Base-by-base conservation (phyloP, 2,888 invertebrate genomes). In the Melanchra persicariae region DNA sequence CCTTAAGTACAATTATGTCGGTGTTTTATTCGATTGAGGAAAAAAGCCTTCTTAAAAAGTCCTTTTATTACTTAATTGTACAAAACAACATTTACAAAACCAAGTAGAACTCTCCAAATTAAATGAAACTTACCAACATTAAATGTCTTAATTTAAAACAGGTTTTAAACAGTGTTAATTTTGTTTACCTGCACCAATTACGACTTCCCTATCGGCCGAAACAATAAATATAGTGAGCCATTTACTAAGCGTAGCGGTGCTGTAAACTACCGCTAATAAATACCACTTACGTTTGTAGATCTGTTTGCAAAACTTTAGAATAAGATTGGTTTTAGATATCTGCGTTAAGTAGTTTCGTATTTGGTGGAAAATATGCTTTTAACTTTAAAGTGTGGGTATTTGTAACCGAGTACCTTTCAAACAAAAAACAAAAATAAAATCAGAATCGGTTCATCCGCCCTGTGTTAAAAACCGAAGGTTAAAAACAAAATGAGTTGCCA, bases 141-240 rank as follows among this genome's bases (percentile, higher is more conserved):
- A 49, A 75, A 80, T 71, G 82, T 80, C 83, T 85, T 85, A 70
- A 85, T 87, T 84, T 77, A 60, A 82, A 88, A 85, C 85, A 60
- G 83, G 86, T 86, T 88, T 82, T 79, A 84, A 87, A 85, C 84
- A 84, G 84, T 81, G 84, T 87, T 85, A 82, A 87, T 85, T 88
- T 85, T 83, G 82, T 85, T 81, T 82, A 75, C 79, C 81, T 82
- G 77, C 78, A 78, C 82, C 84, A 84, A 87, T 87, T 87, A 84
- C 72, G 66, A 77, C 73, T 82, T 81, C 72, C 81, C 85, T 82
- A 86, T 86, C 78, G 81, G 63, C 70, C 60, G 73, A 45, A 75
- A 79, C 83, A 82, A 84, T 86, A 84, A 85, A 83, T 80, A 82
- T 77, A 45, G 40, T 51, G 62, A 73, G 63, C 63, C 81, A 64